Base-by-base conservation (phyloP, 2,797 vertebrate genomes). In the Agapornis canus region DNA sequence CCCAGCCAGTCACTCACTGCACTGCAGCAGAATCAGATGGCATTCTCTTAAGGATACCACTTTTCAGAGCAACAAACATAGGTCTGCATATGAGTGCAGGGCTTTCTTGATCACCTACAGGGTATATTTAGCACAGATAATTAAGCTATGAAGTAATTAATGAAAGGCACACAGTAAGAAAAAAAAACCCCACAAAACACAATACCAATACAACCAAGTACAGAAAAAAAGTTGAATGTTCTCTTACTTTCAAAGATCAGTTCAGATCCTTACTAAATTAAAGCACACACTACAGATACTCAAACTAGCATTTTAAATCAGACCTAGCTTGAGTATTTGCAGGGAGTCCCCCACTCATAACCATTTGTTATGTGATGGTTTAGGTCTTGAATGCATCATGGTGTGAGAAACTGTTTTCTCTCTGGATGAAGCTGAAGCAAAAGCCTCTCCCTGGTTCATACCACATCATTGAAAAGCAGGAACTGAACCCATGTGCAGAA, bases 21-120 rank as follows among this genome's bases (percentile, higher is more conserved):
- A 95, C 43, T 95, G 76, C 66, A 90, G 73, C 56, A 93, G 92
- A 95, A 93, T 86, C 66, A 48, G 43, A 86, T 64, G 20, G 65
- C 49, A 51, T 92, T 87, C 42, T 91, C 69, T 35, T 37, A 91
- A 92, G 43, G 43, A 71, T 78, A 87, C 19, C 71, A 35, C 63
- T 88, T 73, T 94, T 84, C 72, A 86, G 70, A 86, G 72, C 51
- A 51, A 66, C 40, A 80, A 83, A 77, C 57, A 13, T 16, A 11
- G 48, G 45, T 80, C 76, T 85, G 78, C 39, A 71, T 68, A 18
- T 3, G 39, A 84, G 37, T 49, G n/a, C 42, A 54, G 45, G 42
- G 39, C 4, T 86, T 57, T 92, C 86, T 32, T 78, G 21, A 51
- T 65, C 66, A 90, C 37, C 35, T 79, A 26, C 27, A 83, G 27